These are phyloP conservation scores for Corvus moneduloides DNA, from an alignment of 2,113 vertebrate species.

Conservation along the genomic window DNA sequence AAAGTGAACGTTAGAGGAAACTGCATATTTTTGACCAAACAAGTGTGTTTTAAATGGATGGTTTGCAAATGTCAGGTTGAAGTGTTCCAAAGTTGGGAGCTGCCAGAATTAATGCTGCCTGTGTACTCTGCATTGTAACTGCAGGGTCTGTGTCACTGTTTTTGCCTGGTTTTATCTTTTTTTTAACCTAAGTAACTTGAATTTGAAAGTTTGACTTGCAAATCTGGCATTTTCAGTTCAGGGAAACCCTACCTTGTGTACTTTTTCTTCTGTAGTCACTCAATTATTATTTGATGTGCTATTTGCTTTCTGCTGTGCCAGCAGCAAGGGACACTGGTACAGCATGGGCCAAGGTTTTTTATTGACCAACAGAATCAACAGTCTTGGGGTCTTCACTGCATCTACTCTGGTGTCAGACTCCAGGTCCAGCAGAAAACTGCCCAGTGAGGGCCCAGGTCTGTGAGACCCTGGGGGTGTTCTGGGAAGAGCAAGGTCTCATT, in stretches of 20 bases:
- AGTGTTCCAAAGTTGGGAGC: background rate
- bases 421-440: background rate
- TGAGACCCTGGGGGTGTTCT: background rate
- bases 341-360: fast-evolving
- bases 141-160: background rate
- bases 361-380: background rate
- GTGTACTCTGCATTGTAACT: background rate
- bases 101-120: background rate
- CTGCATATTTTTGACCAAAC: background rate
- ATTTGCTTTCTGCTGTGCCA: background rate
- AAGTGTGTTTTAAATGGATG: background rate
- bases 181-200: background rate
- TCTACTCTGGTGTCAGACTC: background rate
- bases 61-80: background rate
- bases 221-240: background rate
- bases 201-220: background rate
- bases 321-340: background rate
- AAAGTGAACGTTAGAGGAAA: background rate
- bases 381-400: background rate
- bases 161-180: background rate
- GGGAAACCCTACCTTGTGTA: background rate
- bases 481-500: background rate
- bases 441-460: background rate
- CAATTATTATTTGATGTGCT: background rate
- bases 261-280: background rate